Percentiles rank a stretch among this genome's conserved stretches.
phyloP scores from a whole-genome alignment of 2,113 vertebrate species.

The Corythornis madagascariensis region DNA sequence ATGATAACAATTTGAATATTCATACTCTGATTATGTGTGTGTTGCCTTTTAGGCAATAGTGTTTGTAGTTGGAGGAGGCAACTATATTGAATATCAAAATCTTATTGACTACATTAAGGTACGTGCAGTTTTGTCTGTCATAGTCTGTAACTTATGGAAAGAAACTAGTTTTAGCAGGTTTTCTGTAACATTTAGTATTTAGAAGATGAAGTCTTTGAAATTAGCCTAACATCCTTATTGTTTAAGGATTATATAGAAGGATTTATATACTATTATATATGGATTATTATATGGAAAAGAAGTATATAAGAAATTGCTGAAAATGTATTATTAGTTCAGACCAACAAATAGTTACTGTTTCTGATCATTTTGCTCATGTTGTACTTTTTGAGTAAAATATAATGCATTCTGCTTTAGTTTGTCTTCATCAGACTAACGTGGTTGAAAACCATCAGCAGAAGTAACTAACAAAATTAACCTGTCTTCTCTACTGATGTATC shows the following conservation, averaged over 20 bases:
- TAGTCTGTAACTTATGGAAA: background rate
- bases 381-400: background rate
- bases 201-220: background rate
- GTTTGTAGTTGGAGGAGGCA: constrained; percentile 96
- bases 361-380: background rate
- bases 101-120: constrained; percentile 96
- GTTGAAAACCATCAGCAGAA: background rate
- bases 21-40: background rate
- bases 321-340: background rate
- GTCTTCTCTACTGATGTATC: background rate
- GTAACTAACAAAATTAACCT: background rate
- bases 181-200: background rate
- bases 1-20: background rate
- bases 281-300: background rate
- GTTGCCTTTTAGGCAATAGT: constrained; percentile 88
- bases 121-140: background rate
- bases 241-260: background rate
- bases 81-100: constrained; percentile 99
- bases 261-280: no score
- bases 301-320: background rate
- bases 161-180: background rate
- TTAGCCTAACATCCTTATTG: background rate
- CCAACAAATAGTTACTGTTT: background rate
- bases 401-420: background rate
- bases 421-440: rapidly evolving